Percentiles rank a stretch among this genome's conserved stretches.
phyloP scores from a whole-genome alignment of 1,140 invertebrate species.

The Tenebrio molitor region DNA sequence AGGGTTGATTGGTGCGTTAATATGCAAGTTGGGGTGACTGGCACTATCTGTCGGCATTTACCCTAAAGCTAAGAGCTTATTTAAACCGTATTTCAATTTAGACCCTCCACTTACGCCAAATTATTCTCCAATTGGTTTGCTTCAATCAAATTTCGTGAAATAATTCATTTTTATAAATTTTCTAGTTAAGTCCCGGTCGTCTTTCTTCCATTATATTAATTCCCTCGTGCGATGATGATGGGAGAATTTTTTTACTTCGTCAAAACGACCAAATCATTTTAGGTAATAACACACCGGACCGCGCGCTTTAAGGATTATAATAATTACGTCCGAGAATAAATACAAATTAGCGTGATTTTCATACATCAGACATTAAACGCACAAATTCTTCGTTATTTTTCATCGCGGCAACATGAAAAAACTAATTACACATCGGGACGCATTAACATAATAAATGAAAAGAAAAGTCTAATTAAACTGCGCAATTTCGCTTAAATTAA shows the following conservation, averaged over 20 bases:
- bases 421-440: neutral
- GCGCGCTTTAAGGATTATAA: slow-evolving; percentile 12
- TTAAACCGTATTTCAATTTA: slow-evolving; percentile 61
- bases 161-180: slow-evolving; percentile 18
- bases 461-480: neutral
- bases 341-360: slow-evolving; percentile 12
- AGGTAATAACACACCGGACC: slow-evolving; percentile 7
- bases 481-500: slow-evolving; percentile 2
- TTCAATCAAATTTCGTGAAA: slow-evolving; percentile 39
- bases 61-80: slow-evolving; percentile 55
- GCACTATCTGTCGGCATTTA: slow-evolving; percentile 57
- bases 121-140: slow-evolving; percentile 54
- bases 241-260: neutral
- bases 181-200: neutral
- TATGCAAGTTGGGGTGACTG: slow-evolving; percentile 59
- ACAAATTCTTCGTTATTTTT: slow-evolving; percentile 5
- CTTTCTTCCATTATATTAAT: neutral
- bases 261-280: slow-evolving; percentile 28
- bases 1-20: slow-evolving; percentile 51
- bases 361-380: neutral
- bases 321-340: slow-evolving; percentile 17
- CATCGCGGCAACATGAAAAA: neutral
- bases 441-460: slow-evolving; percentile 30
- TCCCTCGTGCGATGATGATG: neutral
- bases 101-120: slow-evolving; percentile 55